phyloP scores from a whole-genome alignment of 2,888 invertebrate genomes.

The Tetragonula carbonaria region DNA sequence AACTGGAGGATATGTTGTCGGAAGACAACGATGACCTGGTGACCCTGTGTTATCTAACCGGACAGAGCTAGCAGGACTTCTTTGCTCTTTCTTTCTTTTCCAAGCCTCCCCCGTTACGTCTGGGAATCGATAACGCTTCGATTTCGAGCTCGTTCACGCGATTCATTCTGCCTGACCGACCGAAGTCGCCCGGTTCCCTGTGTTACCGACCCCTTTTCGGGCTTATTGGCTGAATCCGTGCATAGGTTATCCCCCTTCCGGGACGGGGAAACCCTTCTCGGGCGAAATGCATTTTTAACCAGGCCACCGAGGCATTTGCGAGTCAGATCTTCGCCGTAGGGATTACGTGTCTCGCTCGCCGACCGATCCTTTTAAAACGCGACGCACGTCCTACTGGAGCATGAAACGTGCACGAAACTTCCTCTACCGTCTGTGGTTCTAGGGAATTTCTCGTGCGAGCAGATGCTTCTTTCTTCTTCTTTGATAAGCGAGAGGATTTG shows the following conservation, averaged over 20 bases:
- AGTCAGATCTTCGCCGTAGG: slow-evolving; percentile 47
- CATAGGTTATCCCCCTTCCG: slow-evolving; percentile 51
- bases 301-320: slow-evolving; percentile 59
- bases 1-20: slow-evolving; percentile 33
- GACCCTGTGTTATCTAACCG: slow-evolving; percentile 61
- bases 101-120: not conserved
- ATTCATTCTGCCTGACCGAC: slow-evolving; percentile 44
- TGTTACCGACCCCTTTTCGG: slow-evolving; percentile 35
- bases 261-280: slow-evolving; percentile 55
- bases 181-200: slow-evolving; percentile 28
- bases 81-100: slow-evolving; percentile 3
- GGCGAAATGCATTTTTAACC: slow-evolving; percentile 61
- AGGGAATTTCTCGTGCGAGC: not conserved
- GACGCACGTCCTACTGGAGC: slow-evolving; percentile 27
- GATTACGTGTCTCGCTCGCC: slow-evolving; percentile 41
- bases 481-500: not conserved
- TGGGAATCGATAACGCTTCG: slow-evolving; percentile 27
- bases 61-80: slow-evolving; percentile 10
- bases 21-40: slow-evolving; percentile 64
- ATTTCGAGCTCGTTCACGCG: slow-evolving; percentile 25
- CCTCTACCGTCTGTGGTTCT: not conserved
- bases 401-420: slow-evolving; percentile 12
- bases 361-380: slow-evolving; percentile 53
- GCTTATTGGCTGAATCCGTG: slow-evolving; percentile 57
- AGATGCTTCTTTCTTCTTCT: not conserved